A percentile compares a stretch with the other conserved stretches of the same genome.
These are phyloP conservation scores for Brachypteracias leptosomus DNA, from an alignment of 2,113 vertebrate genomes.

Conservation along the genomic window DNA sequence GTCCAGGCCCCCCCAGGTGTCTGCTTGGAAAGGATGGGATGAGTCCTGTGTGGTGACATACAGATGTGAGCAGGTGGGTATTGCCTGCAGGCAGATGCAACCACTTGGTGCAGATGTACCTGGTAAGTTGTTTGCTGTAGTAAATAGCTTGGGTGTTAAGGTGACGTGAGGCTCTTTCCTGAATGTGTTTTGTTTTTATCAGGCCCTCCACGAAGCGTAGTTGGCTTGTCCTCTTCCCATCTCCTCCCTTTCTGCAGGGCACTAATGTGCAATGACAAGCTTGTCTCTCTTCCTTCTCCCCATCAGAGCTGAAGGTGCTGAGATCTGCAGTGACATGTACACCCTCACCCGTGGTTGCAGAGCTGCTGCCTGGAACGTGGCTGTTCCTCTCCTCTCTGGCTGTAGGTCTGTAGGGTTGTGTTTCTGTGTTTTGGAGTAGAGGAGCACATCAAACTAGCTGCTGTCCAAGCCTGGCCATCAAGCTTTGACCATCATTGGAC, in stretches of 20 bases:
- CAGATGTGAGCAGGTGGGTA: not conserved
- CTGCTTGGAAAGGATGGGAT: not conserved
- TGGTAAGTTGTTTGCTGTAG: not conserved
- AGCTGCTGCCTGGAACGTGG: not conserved
- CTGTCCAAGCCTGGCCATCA: not conserved
- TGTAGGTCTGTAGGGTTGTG: not conserved
- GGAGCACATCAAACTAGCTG: not conserved
- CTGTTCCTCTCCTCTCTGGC: not conserved
- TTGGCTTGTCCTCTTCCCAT: slow-evolving; percentile 1
- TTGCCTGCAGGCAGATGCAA: not conserved
- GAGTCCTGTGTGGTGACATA: not conserved
- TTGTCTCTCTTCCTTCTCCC: slow-evolving; percentile 47
- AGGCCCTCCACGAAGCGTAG: not conserved
- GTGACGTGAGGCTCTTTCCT: not conserved
- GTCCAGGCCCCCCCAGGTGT: not conserved
- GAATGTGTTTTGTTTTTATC: not conserved
- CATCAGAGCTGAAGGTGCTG: not conserved
- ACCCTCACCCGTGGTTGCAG: not conserved
- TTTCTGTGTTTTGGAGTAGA: not conserved
- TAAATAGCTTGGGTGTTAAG: not conserved
- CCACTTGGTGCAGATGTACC: not conserved
- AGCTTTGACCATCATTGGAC: not conserved
- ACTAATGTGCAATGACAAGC: slow-evolving; percentile 30
- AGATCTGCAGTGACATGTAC: slow-evolving; percentile 32
- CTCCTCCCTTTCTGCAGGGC: not conserved